Base-by-base conservation (phyloP, 2,888 invertebrate species). In the Neocrepidodera transversa region DNA sequence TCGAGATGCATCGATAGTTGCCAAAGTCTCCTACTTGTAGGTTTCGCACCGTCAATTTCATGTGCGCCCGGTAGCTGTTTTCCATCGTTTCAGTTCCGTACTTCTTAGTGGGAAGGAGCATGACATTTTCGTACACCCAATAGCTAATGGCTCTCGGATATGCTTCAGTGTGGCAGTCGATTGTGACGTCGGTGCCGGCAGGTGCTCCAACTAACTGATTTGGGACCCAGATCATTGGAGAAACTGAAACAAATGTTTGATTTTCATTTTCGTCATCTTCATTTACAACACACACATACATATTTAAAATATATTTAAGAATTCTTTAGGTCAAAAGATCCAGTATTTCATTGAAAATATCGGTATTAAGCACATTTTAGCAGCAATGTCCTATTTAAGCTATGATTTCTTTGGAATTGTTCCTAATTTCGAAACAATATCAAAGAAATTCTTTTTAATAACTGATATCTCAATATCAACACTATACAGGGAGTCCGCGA, bases 221-320 rank as follows among this genome's bases (percentile, higher is more conserved):
- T 54, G 94, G 93, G 66, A 95, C 93, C 91, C 92, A 94, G 77
- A 95, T 93, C 92, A 94, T 93, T 49, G 95, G 95, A 0, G 92
- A 91, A 82, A 95, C 95, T 95, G 82, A 17, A 82, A 82, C 60
- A 65, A 68, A n/a, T n/a, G n/a, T n/a, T n/a, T n/a, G n/a, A n/a
- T n/a, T n/a, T n/a, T n/a, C n/a, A n/a, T n/a, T n/a, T n/a, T n/a
- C n/a, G n/a, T n/a, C n/a, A n/a, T n/a, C n/a, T n/a, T n/a, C n/a
- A n/a, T n/a, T n/a, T n/a, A n/a, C n/a, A n/a, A n/a, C n/a, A n/a
- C n/a, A n/a, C n/a, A n/a, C n/a, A n/a, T n/a, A n/a, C n/a, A n/a
- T n/a, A n/a, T n/a, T n/a, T n/a, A n/a, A n/a, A n/a, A n/a, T n/a
- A n/a, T n/a, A n/a, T n/a, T n/a, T n/a, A n/a, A n/a, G n/a, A n/a